phyloP scores from a whole-genome alignment of 1,140 invertebrate species.

The Diuraphis noxia region DNA sequence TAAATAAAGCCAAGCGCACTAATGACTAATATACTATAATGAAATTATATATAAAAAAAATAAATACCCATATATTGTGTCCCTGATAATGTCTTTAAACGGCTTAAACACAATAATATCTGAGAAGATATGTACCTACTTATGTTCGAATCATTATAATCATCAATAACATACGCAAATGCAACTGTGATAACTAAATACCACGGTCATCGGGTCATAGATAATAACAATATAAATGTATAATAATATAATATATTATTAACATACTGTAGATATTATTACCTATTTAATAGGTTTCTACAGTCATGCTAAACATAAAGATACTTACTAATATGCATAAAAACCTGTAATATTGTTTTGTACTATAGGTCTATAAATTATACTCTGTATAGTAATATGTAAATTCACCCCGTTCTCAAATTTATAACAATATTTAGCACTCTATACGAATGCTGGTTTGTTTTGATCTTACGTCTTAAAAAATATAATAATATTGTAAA shows the following conservation, averaged over 20 bases:
- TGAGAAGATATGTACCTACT: background rate
- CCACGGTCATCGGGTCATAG: background rate
- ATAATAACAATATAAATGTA: too few relatives aligned
- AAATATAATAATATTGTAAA: conserved; percentile 2
- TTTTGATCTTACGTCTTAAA: background rate
- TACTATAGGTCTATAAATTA: background rate
- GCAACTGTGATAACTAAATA: background rate
- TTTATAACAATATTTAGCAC: background rate
- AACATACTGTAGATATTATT: background rate
- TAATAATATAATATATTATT: too few relatives aligned
- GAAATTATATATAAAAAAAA: background rate
- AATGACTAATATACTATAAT: background rate
- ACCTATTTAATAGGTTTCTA: too few relatives aligned
- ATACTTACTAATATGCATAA: background rate
- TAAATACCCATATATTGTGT: too few relatives aligned
- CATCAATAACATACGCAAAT: background rate
- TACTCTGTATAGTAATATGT: background rate
- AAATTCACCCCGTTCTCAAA: background rate
- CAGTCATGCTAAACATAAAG: background rate
- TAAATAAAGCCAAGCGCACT: background rate
- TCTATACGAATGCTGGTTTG: background rate
- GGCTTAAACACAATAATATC: too few relatives aligned
- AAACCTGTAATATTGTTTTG: background rate
- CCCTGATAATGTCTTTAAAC: background rate
- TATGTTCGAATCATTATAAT: background rate